phyloP scores from a whole-genome alignment of 2,113 vertebrate species.

The Aspiorhynchus laticeps region DNA sequence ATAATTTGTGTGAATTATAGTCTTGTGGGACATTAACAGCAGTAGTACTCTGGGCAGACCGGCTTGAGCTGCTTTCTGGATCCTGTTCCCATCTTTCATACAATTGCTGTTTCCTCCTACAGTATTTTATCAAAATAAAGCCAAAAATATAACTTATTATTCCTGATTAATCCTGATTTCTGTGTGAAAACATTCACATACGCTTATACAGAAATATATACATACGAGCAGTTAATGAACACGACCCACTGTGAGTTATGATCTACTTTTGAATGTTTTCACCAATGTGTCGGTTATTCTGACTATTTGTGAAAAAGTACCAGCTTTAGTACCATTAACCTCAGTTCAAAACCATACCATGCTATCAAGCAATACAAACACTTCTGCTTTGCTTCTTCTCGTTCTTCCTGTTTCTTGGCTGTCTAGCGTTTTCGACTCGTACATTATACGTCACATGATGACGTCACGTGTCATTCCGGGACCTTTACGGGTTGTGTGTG shows the following conservation, averaged over 20 bases:
- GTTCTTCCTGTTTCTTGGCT: too few relatives aligned
- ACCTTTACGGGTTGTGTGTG: too few relatives aligned
- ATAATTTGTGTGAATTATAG: background rate
- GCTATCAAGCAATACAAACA: too few relatives aligned
- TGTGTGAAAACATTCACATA: background rate
- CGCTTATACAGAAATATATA: background rate
- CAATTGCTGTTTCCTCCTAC: background rate
- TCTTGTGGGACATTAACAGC: background rate
- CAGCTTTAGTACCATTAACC: background rate
- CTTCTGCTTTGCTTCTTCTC: too few relatives aligned
- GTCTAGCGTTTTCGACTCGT: too few relatives aligned
- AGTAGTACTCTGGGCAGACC: background rate
- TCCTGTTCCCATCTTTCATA: too few relatives aligned
- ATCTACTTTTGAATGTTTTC: background rate
- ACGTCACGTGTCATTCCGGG: too few relatives aligned
- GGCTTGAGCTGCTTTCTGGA: too few relatives aligned
- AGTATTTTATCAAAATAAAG: background rate
- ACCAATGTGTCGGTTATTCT: background rate
- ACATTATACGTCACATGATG: too few relatives aligned
- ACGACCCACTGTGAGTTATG: background rate
- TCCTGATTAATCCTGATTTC: background rate
- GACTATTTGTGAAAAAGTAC: background rate
- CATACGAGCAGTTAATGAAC: background rate
- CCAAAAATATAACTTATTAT: background rate
- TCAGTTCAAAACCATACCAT: background rate